Conservation (phyloP, 2,888 invertebrate species). For the Gymnoscelis rufifasciata region DNA sequence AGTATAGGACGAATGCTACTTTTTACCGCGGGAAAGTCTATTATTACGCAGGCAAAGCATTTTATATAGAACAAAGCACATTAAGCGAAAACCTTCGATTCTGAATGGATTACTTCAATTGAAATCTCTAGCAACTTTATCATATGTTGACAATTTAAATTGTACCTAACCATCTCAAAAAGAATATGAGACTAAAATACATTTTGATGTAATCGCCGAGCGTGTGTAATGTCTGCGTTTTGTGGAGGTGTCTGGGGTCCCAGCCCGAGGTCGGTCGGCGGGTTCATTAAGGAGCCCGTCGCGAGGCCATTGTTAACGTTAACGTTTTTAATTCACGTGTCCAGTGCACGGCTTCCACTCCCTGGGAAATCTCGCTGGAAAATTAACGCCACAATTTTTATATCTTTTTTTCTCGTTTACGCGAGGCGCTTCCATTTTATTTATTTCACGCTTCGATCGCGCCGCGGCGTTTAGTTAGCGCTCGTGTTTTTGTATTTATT, state of each 20-base stretch:
- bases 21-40: too few relatives aligned
- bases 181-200: neutral
- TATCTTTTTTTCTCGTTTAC: conserved; percentile 58
- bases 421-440: conserved; percentile 67
- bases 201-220: conserved; percentile 22
- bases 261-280: conserved; percentile 36
- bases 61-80: too few relatives aligned
- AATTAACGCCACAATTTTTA: conserved; percentile 75
- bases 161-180: too few relatives aligned
- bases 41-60: too few relatives aligned
- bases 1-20: too few relatives aligned
- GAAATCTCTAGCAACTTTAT: too few relatives aligned
- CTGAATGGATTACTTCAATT: too few relatives aligned
- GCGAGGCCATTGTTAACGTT: conserved; percentile 73
- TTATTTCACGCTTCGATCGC: conserved; percentile 73
- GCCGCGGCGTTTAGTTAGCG: conserved; percentile 60
- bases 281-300: conserved; percentile 69
- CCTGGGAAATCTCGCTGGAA: conserved; percentile 75
- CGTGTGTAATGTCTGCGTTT: conserved; percentile 34
- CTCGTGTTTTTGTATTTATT: conserved; percentile 46
- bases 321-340: conserved; percentile 78
- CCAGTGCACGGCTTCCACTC: conserved; percentile 63
- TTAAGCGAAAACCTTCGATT: too few relatives aligned
- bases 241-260: conserved; percentile 29
- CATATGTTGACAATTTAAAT: too few relatives aligned